phyloP scores from a whole-genome alignment of 2,888 invertebrate species.

The Calameuta pallipes region DNA sequence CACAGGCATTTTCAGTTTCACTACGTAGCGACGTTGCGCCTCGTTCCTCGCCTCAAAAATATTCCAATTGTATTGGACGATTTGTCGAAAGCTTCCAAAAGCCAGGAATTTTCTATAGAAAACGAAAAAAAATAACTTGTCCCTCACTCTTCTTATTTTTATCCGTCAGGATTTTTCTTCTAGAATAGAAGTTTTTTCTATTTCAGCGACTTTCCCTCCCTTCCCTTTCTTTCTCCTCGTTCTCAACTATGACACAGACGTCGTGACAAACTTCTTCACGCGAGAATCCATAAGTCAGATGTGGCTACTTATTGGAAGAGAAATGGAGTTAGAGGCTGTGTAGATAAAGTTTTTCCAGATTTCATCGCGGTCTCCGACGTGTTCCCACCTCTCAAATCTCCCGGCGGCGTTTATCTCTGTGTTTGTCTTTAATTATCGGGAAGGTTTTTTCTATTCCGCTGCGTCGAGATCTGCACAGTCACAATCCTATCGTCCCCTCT shows the following conservation, averaged over 20 bases:
- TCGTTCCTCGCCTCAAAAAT: neutral
- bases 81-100: neutral
- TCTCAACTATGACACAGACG: neutral
- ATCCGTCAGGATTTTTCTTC: neutral
- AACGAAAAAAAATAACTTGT: neutral
- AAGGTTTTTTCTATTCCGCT: slow-evolving; percentile 17
- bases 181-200: neutral
- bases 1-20: neutral
- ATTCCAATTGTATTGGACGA: neutral
- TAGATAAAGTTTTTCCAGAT: slow-evolving; percentile 14
- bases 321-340: slow-evolving; percentile 6
- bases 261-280: neutral
- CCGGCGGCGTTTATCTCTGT: slow-evolving; percentile 6
- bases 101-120: neutral
- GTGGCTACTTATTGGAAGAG: neutral
- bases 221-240: neutral
- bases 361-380: neutral
- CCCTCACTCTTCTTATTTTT: neutral
- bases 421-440: slow-evolving; percentile 23
- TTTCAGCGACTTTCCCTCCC: neutral
- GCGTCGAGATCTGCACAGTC: neutral
- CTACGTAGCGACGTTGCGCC: neutral
- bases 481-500: neutral
- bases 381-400: neutral
- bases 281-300: neutral